Evolutionary conservation across 30 jellyfish, hydroid and myxozoan species (phyloP).

Genomic region (Mastigias papua): DNA sequence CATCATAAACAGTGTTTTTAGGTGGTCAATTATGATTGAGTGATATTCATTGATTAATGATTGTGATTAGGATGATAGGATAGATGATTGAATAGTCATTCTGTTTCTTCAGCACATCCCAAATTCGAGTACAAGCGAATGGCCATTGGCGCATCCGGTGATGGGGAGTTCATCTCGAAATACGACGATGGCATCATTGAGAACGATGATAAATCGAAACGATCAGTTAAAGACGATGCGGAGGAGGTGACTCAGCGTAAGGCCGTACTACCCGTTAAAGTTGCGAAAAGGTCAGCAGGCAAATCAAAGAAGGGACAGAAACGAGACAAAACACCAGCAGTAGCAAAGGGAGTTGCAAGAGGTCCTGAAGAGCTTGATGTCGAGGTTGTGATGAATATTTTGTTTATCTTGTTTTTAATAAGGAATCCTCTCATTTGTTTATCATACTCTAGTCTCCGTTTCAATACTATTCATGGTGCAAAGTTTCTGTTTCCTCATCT

Average conservation of each 20-base stretch:
- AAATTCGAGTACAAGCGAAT: slow-evolving; percentile 89
- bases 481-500: too few relatives aligned
- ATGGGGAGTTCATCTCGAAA: slow-evolving; percentile 92
- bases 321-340: slow-evolving; percentile 42
- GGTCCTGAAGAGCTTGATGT: slow-evolving; percentile 37
- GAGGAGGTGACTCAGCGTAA: slow-evolving; percentile 20
- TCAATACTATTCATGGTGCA: too few relatives aligned
- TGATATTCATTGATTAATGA: not conserved
- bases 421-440: too few relatives aligned
- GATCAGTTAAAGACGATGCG: slow-evolving; percentile 53
- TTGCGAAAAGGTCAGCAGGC: slow-evolving; percentile 26
- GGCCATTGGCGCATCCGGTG: slow-evolving; percentile 89
- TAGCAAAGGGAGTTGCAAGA: slow-evolving; percentile 19
- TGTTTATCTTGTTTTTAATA: too few relatives aligned
- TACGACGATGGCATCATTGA: slow-evolving; percentile 53
- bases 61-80: not conserved
- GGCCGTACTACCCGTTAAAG: slow-evolving; percentile 28
- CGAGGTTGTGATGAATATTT: not conserved
- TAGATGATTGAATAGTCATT: not conserved
- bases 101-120: slow-evolving; percentile 51
- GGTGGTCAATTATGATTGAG: too few relatives aligned
- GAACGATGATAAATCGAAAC: slow-evolving; percentile 40
- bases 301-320: not conserved
- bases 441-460: too few relatives aligned
- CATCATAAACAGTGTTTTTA: too few relatives aligned